Evolutionary conservation across 2,888 invertebrate genomes (phyloP), one percentile per base, ranked within the genome.

Genomic region (Eilema caniola): DNA sequence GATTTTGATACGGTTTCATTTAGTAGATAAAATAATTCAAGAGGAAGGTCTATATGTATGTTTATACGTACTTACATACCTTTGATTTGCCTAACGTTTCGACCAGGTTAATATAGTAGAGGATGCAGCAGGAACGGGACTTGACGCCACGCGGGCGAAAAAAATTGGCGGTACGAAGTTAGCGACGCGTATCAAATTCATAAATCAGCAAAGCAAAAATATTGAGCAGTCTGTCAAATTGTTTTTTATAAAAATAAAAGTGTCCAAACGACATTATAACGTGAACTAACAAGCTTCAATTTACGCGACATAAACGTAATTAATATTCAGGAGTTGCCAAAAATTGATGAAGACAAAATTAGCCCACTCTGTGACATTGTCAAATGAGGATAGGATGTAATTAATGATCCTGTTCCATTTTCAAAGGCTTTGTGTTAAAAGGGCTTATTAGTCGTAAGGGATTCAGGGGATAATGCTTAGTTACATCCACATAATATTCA

Each of bases 331-430:
- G 64, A 65, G 62, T 75, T 65, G 24, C 62, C 66, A 76, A 76
- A 72, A 81, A 79, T 67, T 72, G 10, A 77, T 75, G 72, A 73
- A 69, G 73, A 79, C 66, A 67, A 72, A 79, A 82, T 80, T 71
- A 73, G 47, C 66, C 65, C 37, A 61, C 59, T 66, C 25, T 59
- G 61, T 75, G 73, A 79, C 62, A 68, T 56, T 74, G 73, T 79
- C 70, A 77, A 79, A 80, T 66, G 67, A 62, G 66, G 62, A 64
- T 60, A 53, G 33, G 16, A 66, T 33, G 20, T 77, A 65, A 83
- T 83, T 80, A 81, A 83, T 73, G 73, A 71, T 68, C 63, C 59
- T 62, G 63, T 71, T 72, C 70, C 61, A 71, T 59, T 70, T 69
- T 60, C 68, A 73, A 68, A 69, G 59, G 61, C 60, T 67, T 65